A percentile compares a stretch with the other conserved stretches of the same genome.
Evolutionary conservation across 2,888 invertebrate species (phyloP).

Genomic region (Polymixis lichenea): DNA sequence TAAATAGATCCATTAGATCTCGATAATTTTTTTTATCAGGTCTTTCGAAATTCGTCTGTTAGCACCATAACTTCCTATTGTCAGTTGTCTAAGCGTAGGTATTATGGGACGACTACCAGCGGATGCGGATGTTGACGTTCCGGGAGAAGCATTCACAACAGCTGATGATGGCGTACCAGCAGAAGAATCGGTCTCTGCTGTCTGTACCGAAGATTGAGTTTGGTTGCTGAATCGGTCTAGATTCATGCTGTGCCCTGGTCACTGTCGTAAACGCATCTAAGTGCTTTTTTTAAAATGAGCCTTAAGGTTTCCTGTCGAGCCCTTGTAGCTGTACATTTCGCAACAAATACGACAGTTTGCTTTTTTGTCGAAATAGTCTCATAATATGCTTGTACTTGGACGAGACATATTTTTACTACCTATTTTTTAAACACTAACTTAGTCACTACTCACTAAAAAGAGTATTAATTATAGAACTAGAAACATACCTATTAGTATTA

Average conservation of each 20-base stretch:
- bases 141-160: background rate
- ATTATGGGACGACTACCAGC: background rate
- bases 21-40: background rate
- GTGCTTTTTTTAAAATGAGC: background rate
- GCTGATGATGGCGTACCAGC: background rate
- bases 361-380: conserved; percentile 1
- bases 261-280: conserved; percentile 1
- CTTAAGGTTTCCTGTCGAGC: background rate
- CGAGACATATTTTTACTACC: background rate
- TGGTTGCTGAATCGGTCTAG: background rate
- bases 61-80: background rate
- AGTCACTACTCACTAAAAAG: background rate
- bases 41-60: background rate
- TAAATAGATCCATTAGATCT: background rate
- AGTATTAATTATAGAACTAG: background rate
- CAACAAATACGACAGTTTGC: background rate
- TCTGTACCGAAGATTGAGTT: background rate
- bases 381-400: background rate
- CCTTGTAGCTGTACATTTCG: conserved; percentile 4
- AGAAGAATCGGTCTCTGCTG: background rate
- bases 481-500: too few species aligned
- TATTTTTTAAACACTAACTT: background rate
- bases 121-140: background rate
- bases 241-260: conserved; percentile 3
- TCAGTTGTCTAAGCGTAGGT: background rate